Evolutionary conservation across 2,113 vertebrate species (phyloP).

Genomic region (Ptyas mucosa): DNA sequence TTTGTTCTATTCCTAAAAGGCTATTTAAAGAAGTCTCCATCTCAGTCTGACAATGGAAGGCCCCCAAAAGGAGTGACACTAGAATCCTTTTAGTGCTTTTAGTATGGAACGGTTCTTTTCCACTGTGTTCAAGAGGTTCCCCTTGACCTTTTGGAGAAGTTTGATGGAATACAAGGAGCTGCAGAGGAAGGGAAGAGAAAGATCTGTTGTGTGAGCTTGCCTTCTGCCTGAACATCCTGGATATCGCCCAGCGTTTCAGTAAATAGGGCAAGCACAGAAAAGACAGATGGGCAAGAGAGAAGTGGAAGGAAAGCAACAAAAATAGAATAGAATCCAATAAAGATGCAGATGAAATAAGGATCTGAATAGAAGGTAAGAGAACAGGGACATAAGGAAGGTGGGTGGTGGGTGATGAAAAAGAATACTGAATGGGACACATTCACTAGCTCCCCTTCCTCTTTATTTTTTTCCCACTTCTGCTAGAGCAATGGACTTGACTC

Average conservation of each 20-base stretch:
- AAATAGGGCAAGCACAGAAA: not conserved
- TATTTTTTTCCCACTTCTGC: not conserved
- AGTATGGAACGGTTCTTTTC: not conserved
- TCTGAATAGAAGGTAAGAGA: not conserved
- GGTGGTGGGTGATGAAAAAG: not conserved
- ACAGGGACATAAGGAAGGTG: not conserved
- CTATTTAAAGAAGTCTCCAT: not conserved
- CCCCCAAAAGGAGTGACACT: not conserved
- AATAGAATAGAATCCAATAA: not conserved
- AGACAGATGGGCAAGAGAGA: slow-evolving; percentile 1
- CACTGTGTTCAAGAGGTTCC: not conserved
- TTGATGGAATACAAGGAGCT: not conserved
- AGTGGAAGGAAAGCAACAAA: not conserved
- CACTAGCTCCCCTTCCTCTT: not conserved
- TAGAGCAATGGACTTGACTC: not conserved
- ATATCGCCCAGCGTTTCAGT: not conserved
- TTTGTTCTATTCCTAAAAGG: not conserved
- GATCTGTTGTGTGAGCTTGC: not conserved
- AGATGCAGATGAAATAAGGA: not conserved
- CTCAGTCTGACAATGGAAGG: not conserved
- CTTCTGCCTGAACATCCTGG: not conserved
- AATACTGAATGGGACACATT: slow-evolving; percentile 5
- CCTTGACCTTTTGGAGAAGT: not conserved
- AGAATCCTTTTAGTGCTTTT: not conserved
- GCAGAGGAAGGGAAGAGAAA: not conserved